These are phyloP conservation scores for Threskiornis aethiopicus DNA, from an alignment of 2,797 vertebrate genomes.

Conservation along the genomic window DNA sequence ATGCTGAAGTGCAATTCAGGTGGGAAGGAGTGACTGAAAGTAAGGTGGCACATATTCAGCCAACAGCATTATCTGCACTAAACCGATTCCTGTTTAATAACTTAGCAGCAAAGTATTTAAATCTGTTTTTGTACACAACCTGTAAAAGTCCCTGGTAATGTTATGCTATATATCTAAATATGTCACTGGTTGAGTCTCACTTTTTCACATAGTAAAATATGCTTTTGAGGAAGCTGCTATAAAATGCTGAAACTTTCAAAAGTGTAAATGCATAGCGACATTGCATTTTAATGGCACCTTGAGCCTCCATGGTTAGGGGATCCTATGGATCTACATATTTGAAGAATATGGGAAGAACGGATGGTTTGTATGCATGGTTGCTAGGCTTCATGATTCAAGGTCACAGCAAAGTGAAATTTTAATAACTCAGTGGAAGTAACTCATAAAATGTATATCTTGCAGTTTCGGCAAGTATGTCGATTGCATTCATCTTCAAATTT, in stretches of 20 bases:
- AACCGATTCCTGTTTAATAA: not conserved
- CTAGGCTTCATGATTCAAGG: not conserved
- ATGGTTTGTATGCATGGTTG: not conserved
- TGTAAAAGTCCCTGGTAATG: not conserved
- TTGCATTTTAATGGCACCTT: not conserved
- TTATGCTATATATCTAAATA: not conserved
- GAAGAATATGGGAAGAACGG: not conserved
- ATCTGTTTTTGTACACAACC: not conserved
- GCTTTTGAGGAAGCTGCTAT: not conserved
- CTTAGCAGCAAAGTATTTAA: not conserved
- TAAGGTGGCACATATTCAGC: not conserved
- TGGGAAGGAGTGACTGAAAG: not conserved
- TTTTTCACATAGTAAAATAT: not conserved
- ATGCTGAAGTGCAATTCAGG: not conserved
- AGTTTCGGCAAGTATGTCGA: not conserved
- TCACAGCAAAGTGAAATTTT: not conserved
- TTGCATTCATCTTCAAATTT: conserved; percentile 19
- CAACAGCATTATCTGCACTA: not conserved
- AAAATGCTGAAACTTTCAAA: not conserved
- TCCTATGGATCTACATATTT: not conserved
- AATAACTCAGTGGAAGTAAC: not conserved
- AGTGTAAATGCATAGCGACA: not conserved
- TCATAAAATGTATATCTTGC: not conserved
- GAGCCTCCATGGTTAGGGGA: not conserved
- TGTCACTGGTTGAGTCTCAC: not conserved